Percentiles rank a stretch among this genome's conserved stretches.
phyloP scores from a whole-genome alignment of 2,797 vertebrate species.

The Chrysolophus pictus region DNA sequence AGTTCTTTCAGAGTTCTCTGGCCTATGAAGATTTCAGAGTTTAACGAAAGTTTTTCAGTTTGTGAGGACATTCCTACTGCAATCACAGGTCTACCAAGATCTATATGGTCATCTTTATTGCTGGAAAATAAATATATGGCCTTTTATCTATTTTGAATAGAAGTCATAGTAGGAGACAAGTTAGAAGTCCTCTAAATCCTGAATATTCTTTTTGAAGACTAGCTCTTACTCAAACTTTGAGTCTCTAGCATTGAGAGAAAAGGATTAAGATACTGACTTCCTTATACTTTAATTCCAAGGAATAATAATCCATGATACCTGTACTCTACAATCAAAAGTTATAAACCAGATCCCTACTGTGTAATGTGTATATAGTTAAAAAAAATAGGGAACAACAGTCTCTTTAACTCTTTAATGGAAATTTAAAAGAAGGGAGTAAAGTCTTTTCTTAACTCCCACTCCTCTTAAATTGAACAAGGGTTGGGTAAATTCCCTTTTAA shows the following conservation, averaged over 20 bases:
- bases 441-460: not conserved
- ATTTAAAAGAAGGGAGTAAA: not conserved
- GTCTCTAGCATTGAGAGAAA: not conserved
- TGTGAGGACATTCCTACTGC: not conserved
- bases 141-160: not conserved
- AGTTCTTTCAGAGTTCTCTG: not conserved
- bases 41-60: not conserved
- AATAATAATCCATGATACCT: not conserved
- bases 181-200: not conserved
- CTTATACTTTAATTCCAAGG: not conserved
- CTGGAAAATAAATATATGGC: not conserved
- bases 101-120: not conserved
- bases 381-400: not conserved
- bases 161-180: not conserved
- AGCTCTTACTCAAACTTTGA: not conserved
- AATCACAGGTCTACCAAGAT: not conserved
- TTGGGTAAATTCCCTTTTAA: not conserved
- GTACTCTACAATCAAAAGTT: not conserved
- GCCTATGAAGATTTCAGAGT: not conserved
- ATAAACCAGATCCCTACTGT: not conserved
- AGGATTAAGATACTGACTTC: not conserved
- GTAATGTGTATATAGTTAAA: not conserved
- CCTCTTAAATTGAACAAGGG: not conserved
- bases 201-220: not conserved
- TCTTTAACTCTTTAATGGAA: not conserved